Base-by-base conservation (phyloP, 1,140 invertebrate species). In the Bactericera cockerelli region DNA sequence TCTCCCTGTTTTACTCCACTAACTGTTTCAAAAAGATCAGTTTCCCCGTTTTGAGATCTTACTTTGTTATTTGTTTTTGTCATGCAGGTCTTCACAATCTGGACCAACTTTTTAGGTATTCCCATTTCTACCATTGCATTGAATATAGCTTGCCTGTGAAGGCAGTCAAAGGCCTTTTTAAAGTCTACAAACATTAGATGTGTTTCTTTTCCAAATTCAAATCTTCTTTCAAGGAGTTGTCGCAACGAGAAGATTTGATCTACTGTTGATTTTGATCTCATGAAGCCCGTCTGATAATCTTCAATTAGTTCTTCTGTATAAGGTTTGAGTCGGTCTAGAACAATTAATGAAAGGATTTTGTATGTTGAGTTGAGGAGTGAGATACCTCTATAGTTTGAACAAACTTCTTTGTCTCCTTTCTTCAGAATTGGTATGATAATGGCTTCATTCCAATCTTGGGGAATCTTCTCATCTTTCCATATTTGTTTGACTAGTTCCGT, bases 341-440 rank as follows among this genome's bases (percentile, higher is more conserved):
- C n/a, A 49, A 59, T 53, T 25, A 1, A 49, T 16, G 39, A 14
- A 36, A 53, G 49, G 10, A 59, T 16, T 28, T 59, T 59, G 4
- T 66, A 64, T 21, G 38, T 57, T 26, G 58, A 38, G 19, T 11
- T 31, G 8, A 64, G 57, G 11, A 64, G 55, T n/a, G 63, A 58
- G 19, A 64, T 65, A 3, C 66, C 64, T 55, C 66, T 60, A 55
- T 68, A 69, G 49, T 69, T 67, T 8, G 49, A 28, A 58, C 63
- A 65, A 11, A 61, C 55, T 21, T 53, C 24, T 28, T 61, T 64
- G 24, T 67, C 64, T 8, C 65, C 64, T 62, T 69, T 69, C 57
- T 67, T 68, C 39, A 64, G 60, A 21, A 69, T 61, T 13, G 66
- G 64, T 14, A 49, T 25, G 10, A 67, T 63, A 36, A 67, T 58